Base-by-base conservation (phyloP, 2,113 vertebrate species). In the Catharus bicknelli region DNA sequence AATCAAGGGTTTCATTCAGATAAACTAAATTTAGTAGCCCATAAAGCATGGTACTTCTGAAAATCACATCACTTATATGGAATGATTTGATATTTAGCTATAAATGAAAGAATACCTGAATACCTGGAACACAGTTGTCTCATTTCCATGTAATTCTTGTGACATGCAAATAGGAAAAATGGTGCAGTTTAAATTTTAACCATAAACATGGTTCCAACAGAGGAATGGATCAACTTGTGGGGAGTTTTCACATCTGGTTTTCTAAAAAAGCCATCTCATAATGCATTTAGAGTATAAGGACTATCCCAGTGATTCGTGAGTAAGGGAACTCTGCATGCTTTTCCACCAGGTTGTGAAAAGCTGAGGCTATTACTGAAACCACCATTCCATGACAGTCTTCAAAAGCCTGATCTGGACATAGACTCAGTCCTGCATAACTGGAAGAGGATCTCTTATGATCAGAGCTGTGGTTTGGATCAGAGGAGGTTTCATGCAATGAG, bases 221-320 rank as follows among this genome's bases (percentile, higher is more conserved):
- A 82, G 48, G 51, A 83, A 76, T 5, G 4, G 16, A 23, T 85
- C 70, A 79, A 15, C 34, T 34, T 51, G 34, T 34, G 32, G 19
- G 12, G 23, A 75, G 10, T 45, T 82, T 59, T 82, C 48, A 63
- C 50, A 77, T 29, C 38, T 75, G 32, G 11, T 63, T 87, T 82
- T 47, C 57, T 82, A 34, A 85, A 70, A 70, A 75, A 42, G 25
- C 3, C 19, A 40, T 74, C 25, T 53, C 16, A 16, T 51, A 67
- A 85, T 38, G 38, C 13, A 45, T 16, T 29, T 48, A 18, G 32
- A 62, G 16, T 9, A 3, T 42, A 58, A n/a, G 26, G n/a, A 36
- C 36, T 50, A 36, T 4, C 11, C 2, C 10, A 62, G 34, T 1
- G 2, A 11, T 50, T 17, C 2, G 2, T 6, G 16, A 77, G 16